Conservation (phyloP, 2,113 vertebrate species). For the Alexandromys fortis region DNA sequence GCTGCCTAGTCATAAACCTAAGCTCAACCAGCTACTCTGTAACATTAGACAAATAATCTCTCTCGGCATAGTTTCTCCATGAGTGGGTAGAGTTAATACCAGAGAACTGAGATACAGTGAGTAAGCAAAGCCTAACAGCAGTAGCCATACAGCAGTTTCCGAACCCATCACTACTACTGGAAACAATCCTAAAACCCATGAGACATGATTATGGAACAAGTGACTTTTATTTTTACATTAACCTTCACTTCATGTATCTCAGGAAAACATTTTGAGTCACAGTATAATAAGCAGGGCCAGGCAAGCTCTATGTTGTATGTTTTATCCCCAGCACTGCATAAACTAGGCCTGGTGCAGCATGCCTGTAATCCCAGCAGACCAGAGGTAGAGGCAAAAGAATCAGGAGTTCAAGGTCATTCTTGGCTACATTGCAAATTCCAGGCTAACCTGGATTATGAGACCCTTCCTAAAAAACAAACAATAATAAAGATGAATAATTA, state of each 20-base stretch:
- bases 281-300: neutral
- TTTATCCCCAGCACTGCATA: neutral
- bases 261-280: neutral
- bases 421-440: neutral
- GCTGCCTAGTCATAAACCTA: neutral
- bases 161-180: neutral
- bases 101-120: neutral
- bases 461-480: neutral
- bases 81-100: neutral
- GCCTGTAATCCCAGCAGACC: too few species aligned
- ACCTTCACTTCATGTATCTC: neutral
- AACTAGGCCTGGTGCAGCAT: neutral
- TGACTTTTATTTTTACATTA: neutral
- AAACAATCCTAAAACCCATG: neutral
- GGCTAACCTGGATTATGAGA: neutral
- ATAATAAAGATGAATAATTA: neutral
- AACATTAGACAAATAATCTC: too few species aligned
- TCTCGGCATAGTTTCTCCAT: neutral
- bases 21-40: neutral
- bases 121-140: neutral
- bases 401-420: neutral
- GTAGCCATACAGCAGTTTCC: neutral
- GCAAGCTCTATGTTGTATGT: neutral
- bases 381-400: neutral
- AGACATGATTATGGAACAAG: neutral